Evolutionary conservation across 2,797 vertebrate genomes (phyloP).

Genomic region (Anableps anableps): DNA sequence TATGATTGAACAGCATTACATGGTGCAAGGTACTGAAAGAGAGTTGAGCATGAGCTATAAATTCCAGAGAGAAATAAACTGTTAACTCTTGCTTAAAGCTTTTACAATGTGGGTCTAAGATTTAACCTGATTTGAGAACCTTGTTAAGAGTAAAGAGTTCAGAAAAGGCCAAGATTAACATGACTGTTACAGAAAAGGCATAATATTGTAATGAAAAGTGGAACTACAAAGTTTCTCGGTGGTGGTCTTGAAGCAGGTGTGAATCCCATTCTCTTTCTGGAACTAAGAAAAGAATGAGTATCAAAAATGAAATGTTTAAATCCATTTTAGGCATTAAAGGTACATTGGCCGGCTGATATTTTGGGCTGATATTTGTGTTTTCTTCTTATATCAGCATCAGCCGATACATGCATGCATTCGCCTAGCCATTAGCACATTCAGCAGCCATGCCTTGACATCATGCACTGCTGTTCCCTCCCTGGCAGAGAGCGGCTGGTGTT

Average conservation of each 20-base stretch:
- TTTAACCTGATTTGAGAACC: background rate
- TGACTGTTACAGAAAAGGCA: background rate
- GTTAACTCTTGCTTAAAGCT: background rate
- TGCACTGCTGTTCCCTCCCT: too few relatives aligned
- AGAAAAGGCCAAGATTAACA: background rate
- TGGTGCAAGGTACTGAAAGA: too few relatives aligned
- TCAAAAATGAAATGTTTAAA: background rate
- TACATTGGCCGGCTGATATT: too few relatives aligned
- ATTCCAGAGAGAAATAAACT: background rate
- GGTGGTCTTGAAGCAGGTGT: background rate
- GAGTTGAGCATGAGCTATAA: background rate
- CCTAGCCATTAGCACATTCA: too few relatives aligned
- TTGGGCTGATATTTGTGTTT: too few relatives aligned
- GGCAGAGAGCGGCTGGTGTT: too few relatives aligned
- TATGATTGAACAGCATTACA: background rate
- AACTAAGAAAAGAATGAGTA: background rate
- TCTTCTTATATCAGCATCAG: too few relatives aligned
- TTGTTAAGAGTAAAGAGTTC: too few relatives aligned
- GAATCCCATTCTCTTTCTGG: background rate
- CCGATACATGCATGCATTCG: too few relatives aligned
- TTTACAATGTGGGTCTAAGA: background rate
- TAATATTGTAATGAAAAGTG: background rate
- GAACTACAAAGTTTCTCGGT: background rate
- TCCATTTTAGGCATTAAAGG: too few relatives aligned
- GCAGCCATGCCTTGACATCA: too few relatives aligned